Evolutionary conservation across 2,113 vertebrate species (phyloP), one percentile per base, ranked within the genome.

Genomic region (Oplegnathus fasciatus): DNA sequence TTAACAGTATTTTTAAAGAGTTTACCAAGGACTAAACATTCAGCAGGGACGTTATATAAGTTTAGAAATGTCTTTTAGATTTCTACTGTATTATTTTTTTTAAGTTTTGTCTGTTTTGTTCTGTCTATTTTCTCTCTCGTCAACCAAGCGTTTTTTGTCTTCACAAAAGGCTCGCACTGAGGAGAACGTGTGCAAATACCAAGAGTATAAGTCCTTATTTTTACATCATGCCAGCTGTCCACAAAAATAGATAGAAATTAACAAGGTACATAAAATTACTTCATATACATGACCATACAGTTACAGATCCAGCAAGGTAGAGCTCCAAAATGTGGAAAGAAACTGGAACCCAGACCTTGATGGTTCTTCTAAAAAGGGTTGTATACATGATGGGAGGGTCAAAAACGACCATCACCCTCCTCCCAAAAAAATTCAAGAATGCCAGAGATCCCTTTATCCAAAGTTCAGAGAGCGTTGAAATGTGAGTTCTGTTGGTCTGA

Each of bases 1-100:
- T 88, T 66, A 70, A 91, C 81, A 88, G 66, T 91, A 55, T 92
- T 94, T 92, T 90, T 69, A 79, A 71, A 90, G 26, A 90, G 70
- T 80, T 91, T 85, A 89, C 78, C 81, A 92, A 91, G 75, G 78
- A 93, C 82, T 82, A 77, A 93, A 95, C 93, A 95, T 94, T 94
- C 79, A 95, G 69, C 70, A 88, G 85, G 71, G 83, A 70, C 64
- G 50, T 86, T 86, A 80, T 58, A 93, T 71, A 90, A 50, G 89
- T 89, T 30, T 61, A 67, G 2, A 78, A 37, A 82, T 67, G 34
- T 73, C 26, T 40, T 68, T 76, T 58, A 76, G 1, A 11, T 61
- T 62, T 64, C 17, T 50, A 2, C 15, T 48, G 15, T 34, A 2
- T 71, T 30, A 57, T 64, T 77, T 55, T 78, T 67, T 73, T 42